A percentile compares a stretch with the other conserved stretches of the same genome.
These are phyloP conservation scores for Rana temporaria DNA, from an alignment of 2,113 vertebrate species.

Conservation along the genomic window DNA sequence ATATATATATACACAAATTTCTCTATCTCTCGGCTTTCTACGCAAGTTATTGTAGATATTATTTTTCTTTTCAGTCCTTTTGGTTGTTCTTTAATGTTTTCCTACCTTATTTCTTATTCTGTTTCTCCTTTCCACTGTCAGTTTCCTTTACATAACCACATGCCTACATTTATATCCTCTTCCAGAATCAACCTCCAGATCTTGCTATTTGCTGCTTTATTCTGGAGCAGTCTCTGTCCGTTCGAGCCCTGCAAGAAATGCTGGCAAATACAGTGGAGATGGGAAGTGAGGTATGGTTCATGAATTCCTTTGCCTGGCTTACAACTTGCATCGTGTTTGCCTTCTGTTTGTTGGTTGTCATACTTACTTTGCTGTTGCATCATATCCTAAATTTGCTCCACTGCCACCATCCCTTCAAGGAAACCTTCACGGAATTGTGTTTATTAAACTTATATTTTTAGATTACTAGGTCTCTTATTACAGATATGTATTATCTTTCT, in stretches of 20 bases:
- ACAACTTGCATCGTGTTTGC: neutral
- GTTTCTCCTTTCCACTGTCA: neutral
- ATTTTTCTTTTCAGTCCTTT: no score
- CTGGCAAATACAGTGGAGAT: conserved; percentile 87
- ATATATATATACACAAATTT: no score
- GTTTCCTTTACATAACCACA: neutral
- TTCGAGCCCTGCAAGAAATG: conserved; percentile 88
- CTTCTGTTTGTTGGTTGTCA: neutral
- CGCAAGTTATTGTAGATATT: neutral
- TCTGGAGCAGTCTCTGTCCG: conserved; percentile 90
- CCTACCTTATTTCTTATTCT: neutral
- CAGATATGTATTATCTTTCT: no score
- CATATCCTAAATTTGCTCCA: neutral
- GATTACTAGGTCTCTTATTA: no score
- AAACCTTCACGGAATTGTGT: no score
- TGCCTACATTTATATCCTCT: neutral
- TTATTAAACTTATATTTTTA: no score
- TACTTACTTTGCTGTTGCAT: neutral
- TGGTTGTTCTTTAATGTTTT: neutral
- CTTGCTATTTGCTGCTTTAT: conserved; percentile 87
- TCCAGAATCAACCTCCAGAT: conserved; percentile 89
- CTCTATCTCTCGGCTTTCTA: neutral
- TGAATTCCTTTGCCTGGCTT: neutral
- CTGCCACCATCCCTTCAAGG: no score
- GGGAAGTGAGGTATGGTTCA: conserved; percentile 69